These are phyloP conservation scores for Drosophila stalkeri DNA, from an alignment of 2,888 invertebrate species.

Conservation along the genomic window DNA sequence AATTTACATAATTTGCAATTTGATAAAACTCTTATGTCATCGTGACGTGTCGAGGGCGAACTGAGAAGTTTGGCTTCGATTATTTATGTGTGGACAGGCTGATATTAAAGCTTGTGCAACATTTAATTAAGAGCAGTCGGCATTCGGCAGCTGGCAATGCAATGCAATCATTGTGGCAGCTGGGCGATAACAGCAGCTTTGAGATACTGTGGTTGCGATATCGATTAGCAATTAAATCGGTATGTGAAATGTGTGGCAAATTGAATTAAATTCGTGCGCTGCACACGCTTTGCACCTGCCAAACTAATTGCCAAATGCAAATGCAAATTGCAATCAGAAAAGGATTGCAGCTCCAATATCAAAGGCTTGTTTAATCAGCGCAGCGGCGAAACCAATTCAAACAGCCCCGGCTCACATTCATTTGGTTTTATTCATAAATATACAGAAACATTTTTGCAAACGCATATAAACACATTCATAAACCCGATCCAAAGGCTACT, in stretches of 20 bases:
- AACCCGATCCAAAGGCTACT: not conserved
- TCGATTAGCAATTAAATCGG: constrained; percentile 21
- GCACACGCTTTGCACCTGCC: constrained; percentile 29
- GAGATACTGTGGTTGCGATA: constrained; percentile 19
- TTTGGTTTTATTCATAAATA: not conserved
- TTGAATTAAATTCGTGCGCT: constrained; percentile 48
- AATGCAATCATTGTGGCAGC: constrained; percentile 12
- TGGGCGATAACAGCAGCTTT: constrained; percentile 17
- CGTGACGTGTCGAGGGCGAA: constrained; percentile 36
- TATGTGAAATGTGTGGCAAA: constrained; percentile 24
- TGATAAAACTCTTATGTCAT: too few species aligned
- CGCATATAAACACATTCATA: not conserved
- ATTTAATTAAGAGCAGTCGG: constrained; percentile 22
- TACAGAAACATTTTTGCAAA: not conserved
- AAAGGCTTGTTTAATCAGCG: constrained; percentile 15
- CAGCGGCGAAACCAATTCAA: not conserved
- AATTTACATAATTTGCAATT: too few species aligned
- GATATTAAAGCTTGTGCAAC: not conserved
- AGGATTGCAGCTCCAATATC: constrained; percentile 1
- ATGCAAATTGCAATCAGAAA: constrained; percentile 35
- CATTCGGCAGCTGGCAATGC: not conserved
- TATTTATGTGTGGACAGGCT: constrained; percentile 21
- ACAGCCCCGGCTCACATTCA: not conserved
- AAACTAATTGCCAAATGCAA: constrained; percentile 49
- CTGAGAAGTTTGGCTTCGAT: constrained; percentile 36